A percentile compares a stretch with the other conserved stretches of the same genome.
Conservation (phyloP, 2,888 invertebrate genomes). For the Cheilosia vernalis region DNA sequence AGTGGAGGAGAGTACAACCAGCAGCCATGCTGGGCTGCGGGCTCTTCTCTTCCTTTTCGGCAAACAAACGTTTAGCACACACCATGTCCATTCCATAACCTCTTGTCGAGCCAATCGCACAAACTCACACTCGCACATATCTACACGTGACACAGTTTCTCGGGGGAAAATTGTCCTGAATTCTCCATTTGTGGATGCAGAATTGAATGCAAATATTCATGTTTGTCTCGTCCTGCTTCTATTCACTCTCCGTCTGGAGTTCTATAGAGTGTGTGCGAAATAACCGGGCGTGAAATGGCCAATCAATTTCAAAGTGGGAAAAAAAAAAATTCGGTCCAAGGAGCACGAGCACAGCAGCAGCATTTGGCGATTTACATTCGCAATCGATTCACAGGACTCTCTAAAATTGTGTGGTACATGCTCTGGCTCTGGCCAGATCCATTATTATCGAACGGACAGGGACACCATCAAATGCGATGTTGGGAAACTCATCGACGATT, state of each 20-base stretch:
- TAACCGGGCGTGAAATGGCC: slow-evolving; percentile 71
- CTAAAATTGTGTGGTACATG: slow-evolving; percentile 26
- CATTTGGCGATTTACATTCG: slow-evolving; percentile 64
- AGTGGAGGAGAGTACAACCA: neutral
- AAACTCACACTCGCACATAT: neutral
- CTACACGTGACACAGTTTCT: slow-evolving; percentile 50
- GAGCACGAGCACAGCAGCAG: neutral
- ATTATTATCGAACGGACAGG: slow-evolving; percentile 42
- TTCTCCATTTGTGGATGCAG: slow-evolving; percentile 49
- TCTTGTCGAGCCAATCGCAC: slow-evolving; percentile 4
- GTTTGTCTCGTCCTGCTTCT: slow-evolving; percentile 38
- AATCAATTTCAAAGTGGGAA: slow-evolving; percentile 63
- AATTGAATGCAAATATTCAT: slow-evolving; percentile 69
- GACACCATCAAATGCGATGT: slow-evolving; percentile 3
- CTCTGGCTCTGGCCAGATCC: slow-evolving; percentile 39
- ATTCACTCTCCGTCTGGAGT: slow-evolving; percentile 1
- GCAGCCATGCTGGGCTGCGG: neutral
- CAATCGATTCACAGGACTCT: slow-evolving; percentile 45
- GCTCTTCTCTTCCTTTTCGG: neutral
- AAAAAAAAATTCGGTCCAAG: slow-evolving; percentile 25
- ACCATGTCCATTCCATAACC: neutral
- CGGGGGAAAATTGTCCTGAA: slow-evolving; percentile 44
- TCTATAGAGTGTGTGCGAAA: slow-evolving; percentile 27
- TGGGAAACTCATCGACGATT: slow-evolving; percentile 38
- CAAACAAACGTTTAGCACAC: slow-evolving; percentile 3